Evolutionary conservation across 2,113 vertebrate genomes (phyloP).

Genomic region (Rostratula benghalensis): DNA sequence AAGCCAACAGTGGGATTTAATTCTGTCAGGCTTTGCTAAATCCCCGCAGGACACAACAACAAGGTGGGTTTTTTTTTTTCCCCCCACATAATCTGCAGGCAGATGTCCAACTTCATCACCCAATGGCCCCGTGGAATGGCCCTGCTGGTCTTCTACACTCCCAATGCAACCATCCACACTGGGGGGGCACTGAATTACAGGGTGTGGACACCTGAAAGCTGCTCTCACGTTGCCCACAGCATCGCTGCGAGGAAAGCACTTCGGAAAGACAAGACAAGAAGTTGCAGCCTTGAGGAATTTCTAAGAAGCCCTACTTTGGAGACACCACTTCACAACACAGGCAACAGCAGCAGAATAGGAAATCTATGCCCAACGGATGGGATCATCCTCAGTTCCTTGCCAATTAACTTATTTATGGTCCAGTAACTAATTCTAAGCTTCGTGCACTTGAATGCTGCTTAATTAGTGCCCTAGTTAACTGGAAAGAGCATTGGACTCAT

Average conservation of each 20-base stretch:
- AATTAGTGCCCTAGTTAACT: slow-evolving; percentile 12
- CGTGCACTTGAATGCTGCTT: neutral
- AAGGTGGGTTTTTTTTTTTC: neutral
- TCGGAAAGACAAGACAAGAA: neutral
- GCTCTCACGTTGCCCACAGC: accelerated
- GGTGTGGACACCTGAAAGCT: neutral
- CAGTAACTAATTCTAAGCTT: neutral
- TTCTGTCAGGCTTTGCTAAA: neutral
- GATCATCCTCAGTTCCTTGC: neutral
- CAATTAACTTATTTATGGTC: neutral
- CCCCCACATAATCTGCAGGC: neutral
- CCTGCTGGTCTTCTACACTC: neutral
- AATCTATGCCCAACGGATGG: neutral
- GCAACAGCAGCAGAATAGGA: neutral
- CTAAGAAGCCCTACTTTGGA: neutral
- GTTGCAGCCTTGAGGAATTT: neutral
- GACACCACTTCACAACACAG: neutral
- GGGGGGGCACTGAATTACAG: accelerated
- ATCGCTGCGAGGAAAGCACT: neutral
- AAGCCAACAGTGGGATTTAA: neutral
- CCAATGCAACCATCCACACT: accelerated
- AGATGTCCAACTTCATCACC: neutral
- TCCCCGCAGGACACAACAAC: neutral
- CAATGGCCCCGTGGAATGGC: accelerated
- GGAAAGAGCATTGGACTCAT: neutral